Conservation (phyloP, 2,888 invertebrate species). For the Chrysina gloriosa region DNA sequence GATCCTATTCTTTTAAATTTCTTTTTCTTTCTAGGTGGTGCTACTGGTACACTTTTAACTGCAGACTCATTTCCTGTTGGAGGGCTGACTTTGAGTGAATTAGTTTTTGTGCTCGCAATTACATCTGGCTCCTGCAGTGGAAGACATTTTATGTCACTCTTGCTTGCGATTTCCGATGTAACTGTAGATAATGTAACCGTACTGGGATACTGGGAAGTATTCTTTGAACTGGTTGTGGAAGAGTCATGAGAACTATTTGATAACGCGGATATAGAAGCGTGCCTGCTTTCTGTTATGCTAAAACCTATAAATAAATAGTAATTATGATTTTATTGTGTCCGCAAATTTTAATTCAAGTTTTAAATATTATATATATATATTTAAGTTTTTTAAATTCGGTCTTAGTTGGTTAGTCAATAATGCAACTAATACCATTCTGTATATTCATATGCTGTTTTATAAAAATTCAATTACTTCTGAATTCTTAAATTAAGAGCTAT, state of each 20-base stretch:
- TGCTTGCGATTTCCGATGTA: conserved; percentile 48
- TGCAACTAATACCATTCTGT: background rate
- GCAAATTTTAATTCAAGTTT: too few relatives aligned
- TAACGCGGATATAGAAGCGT: conserved; percentile 59
- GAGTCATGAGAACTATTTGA: conserved; percentile 62
- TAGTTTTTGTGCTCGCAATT: conserved; percentile 87
- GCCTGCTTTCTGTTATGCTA: conserved; percentile 51
- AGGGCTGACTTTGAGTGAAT: conserved; percentile 58
- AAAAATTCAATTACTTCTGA: too few relatives aligned
- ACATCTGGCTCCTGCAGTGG: conserved; percentile 88
- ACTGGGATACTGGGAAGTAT: conserved; percentile 61
- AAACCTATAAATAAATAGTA: conserved; percentile 14
- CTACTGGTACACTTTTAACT: conserved; percentile 68
- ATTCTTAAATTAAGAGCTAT: too few relatives aligned
- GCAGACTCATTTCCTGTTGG: conserved; percentile 54
- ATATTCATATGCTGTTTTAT: background rate
- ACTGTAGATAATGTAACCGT: conserved; percentile 56
- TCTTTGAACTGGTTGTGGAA: conserved; percentile 63
- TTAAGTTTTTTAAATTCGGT: too few relatives aligned
- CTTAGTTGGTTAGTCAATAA: too few relatives aligned
- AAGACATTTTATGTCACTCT: conserved; percentile 40
- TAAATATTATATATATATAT: too few relatives aligned
- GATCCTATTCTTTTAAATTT: conserved; percentile 66
- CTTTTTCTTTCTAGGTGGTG: conserved; percentile 86
- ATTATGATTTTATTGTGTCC: background rate